These are phyloP conservation scores for Coracias cyanogaster DNA, from an alignment of 2,797 vertebrate species.

Conservation along the genomic window DNA sequence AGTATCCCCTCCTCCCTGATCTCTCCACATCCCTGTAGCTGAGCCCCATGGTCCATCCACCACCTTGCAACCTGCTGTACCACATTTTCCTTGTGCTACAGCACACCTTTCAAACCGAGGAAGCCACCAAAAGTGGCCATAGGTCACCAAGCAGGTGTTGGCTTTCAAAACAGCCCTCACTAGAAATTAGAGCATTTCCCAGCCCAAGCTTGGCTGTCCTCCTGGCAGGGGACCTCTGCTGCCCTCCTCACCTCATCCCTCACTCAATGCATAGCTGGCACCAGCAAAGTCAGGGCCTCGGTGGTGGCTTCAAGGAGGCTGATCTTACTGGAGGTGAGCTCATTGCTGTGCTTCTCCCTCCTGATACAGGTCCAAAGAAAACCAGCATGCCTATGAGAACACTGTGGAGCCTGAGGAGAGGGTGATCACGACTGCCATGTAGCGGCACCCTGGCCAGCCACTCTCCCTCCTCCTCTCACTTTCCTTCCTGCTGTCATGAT, in stretches of 20 bases:
- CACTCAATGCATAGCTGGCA: rapidly evolving
- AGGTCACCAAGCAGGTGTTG: rapidly evolving
- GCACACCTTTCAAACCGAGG: not conserved
- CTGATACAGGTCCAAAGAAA: constrained; percentile 75
- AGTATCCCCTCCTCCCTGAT: not conserved
- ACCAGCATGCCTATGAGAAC: constrained; percentile 75
- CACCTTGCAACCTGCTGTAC: not conserved
- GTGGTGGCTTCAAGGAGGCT: not conserved
- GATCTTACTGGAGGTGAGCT: rapidly evolving
- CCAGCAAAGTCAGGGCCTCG: not conserved
- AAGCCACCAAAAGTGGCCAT: not conserved
- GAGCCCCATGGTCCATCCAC: not conserved
- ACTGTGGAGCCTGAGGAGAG: constrained; percentile 49
- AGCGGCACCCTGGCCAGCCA: rapidly evolving
- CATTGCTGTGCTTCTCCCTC: not conserved
- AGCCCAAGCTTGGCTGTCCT: rapidly evolving
- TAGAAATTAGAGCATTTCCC: not conserved
- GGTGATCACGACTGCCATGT: constrained; percentile 79
- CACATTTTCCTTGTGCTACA: not conserved
- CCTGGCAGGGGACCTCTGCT: not conserved
- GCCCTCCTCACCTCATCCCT: not conserved
- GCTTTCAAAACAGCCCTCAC: not conserved
- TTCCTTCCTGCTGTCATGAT: rapidly evolving
- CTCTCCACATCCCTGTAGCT: not conserved
- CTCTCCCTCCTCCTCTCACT: not conserved